phyloP scores from a whole-genome alignment of 2,888 invertebrate genomes.

The Pristionchus maxplancki region DNA sequence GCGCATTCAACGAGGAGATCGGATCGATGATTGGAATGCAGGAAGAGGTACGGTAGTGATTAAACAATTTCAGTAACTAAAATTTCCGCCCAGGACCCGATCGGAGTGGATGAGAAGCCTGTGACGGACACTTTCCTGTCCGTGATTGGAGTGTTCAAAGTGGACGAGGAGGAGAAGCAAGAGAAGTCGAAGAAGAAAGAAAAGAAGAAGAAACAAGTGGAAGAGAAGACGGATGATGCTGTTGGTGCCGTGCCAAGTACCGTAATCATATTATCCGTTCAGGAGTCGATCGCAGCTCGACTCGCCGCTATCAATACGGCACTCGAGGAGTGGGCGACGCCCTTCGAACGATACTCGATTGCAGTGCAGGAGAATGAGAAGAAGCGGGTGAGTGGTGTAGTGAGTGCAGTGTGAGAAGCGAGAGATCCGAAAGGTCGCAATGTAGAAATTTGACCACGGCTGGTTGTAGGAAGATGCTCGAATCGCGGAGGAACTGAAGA shows the following conservation, averaged over 20 bases:
- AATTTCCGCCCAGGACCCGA: not conserved
- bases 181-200: not conserved
- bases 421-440: not conserved
- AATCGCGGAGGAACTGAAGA: constrained; percentile 54
- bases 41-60: constrained; percentile 28
- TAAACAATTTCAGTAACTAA: not conserved
- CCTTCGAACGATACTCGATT: constrained; percentile 58
- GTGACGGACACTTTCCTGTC: constrained; percentile 46
- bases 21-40: constrained; percentile 52
- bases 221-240: not conserved
- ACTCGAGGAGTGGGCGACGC: constrained; percentile 63
- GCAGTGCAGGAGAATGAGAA: constrained; percentile 37
- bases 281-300: not conserved
- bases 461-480: constrained; percentile 51
- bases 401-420: not conserved
- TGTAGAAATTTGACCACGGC: not conserved
- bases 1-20: constrained; percentile 62
- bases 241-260: not conserved
- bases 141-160: constrained; percentile 36
- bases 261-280: not conserved
- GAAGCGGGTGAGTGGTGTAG: constrained; percentile 22
- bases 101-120: constrained; percentile 38
- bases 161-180: not conserved
- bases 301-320: constrained; percentile 40
- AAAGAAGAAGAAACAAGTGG: constrained; percentile 21